Evolutionary conservation across 2,797 vertebrate species (phyloP), one percentile per base, ranked within the genome.

Genomic region (Echiichthys vipera): DNA sequence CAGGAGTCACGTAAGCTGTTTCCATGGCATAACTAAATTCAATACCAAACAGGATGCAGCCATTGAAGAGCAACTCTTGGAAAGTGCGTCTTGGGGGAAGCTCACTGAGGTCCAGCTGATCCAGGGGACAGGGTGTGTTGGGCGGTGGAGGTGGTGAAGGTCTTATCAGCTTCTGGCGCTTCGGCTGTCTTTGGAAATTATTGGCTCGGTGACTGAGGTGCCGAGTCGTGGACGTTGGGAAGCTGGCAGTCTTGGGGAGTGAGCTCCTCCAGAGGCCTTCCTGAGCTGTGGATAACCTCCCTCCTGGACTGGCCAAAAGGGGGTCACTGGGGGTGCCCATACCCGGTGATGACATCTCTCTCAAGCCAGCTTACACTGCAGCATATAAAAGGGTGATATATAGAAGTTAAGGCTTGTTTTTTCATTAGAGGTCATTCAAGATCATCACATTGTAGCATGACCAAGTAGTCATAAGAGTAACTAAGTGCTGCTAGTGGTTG

Each of bases 11-110:
- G 3, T 98, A 99, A 0, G 98, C 98, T 0, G 98, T 99, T 87
- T 99, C 98, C 98, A 99, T 98, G 88, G 98, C 98, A 5, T 99
- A 99, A 89, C 98, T 98, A 89, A 99, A 99, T 88, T 99, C 98
- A 0, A 99, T 96, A 63, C 98, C 98, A 20, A 99, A 99, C 64
- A 99, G 94, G 79, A 99, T 89, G 81, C 96, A 98, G 42, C 98
- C 98, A 0, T 99, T 99, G 89, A 96, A 98, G 22, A 99, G 79
- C 51, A 99, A 93, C 79, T 99, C 96, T 42, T 95, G 81, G 86
- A 98, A 96, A 49, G 98, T 96, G 30, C 98, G 95, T 68, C 96
- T 95, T 0, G 94, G 82, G 37, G 96, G 96, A 77, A 98, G 93
- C 81, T 96, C 96, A 42, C 93, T 96, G n/a, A 99, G 95, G 91